Conservation (phyloP, 2,888 invertebrate genomes). For the Phragmatobia fuliginosa region DNA sequence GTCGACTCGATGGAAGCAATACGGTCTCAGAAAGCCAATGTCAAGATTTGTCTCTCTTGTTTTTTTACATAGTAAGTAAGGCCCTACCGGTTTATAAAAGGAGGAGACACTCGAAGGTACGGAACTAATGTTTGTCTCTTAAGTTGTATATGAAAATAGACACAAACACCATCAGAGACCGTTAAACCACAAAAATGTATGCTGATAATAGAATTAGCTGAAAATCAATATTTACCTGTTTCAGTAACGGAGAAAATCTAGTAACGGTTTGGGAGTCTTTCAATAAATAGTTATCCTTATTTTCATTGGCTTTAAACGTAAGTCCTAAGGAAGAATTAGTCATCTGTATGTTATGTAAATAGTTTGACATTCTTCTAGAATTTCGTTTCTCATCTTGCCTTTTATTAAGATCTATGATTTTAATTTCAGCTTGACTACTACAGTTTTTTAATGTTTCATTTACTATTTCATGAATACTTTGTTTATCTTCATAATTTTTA, state of each 20-base stretch:
- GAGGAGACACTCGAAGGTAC: too few relatives aligned
- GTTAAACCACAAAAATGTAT: not conserved
- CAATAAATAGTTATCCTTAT: constrained; percentile 64
- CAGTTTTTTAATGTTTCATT: constrained; percentile 24
- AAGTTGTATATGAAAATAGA: too few relatives aligned
- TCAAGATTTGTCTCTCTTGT: too few relatives aligned
- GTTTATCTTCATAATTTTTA: constrained; percentile 26
- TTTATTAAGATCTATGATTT: constrained; percentile 33
- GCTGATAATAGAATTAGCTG: not conserved
- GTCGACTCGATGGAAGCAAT: too few relatives aligned
- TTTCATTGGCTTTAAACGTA: constrained; percentile 59
- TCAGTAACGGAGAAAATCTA: constrained; percentile 80
- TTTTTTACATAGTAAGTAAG: too few relatives aligned
- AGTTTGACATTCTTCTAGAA: constrained; percentile 59
- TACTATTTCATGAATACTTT: constrained; percentile 24
- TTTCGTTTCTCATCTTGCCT: constrained; percentile 34
- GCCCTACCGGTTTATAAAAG: too few relatives aligned
- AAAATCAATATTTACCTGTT: constrained; percentile 68
- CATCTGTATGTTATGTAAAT: constrained; percentile 70
- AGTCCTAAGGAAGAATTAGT: constrained; percentile 65
- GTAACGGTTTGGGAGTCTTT: constrained; percentile 71
- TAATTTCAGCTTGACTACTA: constrained; percentile 32
- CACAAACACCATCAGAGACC: not conserved
- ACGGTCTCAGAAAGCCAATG: too few relatives aligned
- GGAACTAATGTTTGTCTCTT: too few relatives aligned